These are phyloP conservation scores for Neoitamus cyanurus DNA, from an alignment of 2,888 invertebrate species.

Conservation along the genomic window DNA sequence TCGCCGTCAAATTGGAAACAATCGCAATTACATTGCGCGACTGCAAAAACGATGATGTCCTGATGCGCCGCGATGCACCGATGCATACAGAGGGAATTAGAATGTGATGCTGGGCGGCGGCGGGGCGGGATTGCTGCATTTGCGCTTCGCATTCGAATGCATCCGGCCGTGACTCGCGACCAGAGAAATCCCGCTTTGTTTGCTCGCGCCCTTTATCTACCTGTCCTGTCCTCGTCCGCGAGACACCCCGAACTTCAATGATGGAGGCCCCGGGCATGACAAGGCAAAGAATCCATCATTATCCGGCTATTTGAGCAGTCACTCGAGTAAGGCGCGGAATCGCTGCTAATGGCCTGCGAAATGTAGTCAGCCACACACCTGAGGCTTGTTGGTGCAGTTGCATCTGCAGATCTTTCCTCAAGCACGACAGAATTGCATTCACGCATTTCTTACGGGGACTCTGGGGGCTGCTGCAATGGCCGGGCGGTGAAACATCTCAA, in stretches of 20 bases:
- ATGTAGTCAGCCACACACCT: background rate
- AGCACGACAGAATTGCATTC: background rate
- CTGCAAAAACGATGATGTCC: background rate
- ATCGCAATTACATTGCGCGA: constrained; percentile 2
- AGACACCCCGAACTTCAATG: background rate
- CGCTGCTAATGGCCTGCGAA: background rate
- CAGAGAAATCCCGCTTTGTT: background rate
- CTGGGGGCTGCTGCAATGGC: background rate
- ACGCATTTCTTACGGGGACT: background rate
- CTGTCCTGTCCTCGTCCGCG: background rate
- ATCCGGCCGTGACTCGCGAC: background rate
- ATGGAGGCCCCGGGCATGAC: background rate
- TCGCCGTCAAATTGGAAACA: background rate
- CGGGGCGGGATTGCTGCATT: background rate
- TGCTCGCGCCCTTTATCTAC: background rate
- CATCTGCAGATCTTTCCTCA: background rate
- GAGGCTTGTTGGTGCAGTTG: background rate
- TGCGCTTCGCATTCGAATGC: background rate
- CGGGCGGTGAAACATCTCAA: background rate
- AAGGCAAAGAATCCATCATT: background rate
- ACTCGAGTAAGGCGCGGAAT: background rate
- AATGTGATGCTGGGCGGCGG: background rate
- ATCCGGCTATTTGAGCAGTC: background rate
- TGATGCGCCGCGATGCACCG: background rate
- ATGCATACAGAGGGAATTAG: constrained; percentile 31